Percentiles rank a stretch among this genome's conserved stretches.
Conservation (phyloP, 1,140 invertebrate species). For the Palaemon carinicauda region DNA sequence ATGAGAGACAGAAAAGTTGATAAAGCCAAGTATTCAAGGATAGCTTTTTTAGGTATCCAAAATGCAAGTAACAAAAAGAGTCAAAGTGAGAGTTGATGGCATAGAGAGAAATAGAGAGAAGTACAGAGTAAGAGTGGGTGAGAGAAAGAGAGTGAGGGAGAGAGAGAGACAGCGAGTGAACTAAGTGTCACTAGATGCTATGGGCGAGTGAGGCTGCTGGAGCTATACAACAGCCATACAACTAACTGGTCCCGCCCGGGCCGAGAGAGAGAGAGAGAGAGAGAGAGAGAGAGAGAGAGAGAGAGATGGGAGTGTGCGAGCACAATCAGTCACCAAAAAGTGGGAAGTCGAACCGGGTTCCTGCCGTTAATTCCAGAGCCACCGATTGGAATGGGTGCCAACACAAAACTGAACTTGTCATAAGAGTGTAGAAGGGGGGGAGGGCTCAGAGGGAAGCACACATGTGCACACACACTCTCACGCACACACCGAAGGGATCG, state of each 20-base stretch:
- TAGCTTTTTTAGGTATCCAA: neutral
- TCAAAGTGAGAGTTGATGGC: neutral
- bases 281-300: too few species aligned
- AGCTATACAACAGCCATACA: too few species aligned
- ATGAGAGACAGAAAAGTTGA: neutral
- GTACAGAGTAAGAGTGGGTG: neutral
- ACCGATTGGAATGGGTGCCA: neutral
- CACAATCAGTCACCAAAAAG: too few species aligned
- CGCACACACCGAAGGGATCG: neutral
- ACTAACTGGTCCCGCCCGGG: too few species aligned
- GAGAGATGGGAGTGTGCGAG: too few species aligned
- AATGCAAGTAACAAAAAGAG: neutral
- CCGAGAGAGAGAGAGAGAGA: too few species aligned
- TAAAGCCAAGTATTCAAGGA: neutral
- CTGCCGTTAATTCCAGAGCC: neutral
- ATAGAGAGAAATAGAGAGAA: neutral
- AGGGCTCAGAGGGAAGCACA: neutral
- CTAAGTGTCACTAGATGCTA: too few species aligned
- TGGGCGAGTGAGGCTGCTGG: too few species aligned
- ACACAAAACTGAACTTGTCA: too few species aligned
- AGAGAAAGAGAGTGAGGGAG: conserved; percentile 5
- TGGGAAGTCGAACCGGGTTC: too few species aligned
- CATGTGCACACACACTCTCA: conserved; percentile 3
- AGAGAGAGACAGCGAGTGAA: neutral
- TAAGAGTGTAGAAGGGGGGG: too few species aligned